Conservation (phyloP, 2,888 invertebrate genomes). For the Cepaea hortensis region DNA sequence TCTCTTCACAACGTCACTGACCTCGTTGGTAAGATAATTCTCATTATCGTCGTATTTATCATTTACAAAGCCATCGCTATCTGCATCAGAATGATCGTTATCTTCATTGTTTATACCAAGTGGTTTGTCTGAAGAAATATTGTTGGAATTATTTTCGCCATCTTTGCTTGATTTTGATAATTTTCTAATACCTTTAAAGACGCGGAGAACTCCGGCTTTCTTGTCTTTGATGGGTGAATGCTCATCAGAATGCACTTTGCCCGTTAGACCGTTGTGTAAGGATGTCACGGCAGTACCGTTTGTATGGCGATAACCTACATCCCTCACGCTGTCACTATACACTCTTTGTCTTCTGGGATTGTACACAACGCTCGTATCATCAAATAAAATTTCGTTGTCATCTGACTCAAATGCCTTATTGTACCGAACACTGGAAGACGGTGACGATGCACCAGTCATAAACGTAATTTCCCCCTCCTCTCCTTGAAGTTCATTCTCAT, state of each 20-base stretch:
- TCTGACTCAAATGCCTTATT: not conserved
- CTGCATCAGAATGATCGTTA: constrained; percentile 28
- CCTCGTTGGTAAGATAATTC: not conserved
- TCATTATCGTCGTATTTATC: constrained; percentile 14
- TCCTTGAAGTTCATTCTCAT: not conserved
- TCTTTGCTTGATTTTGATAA: not conserved
- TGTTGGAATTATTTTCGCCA: not conserved
- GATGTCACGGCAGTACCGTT: not conserved
- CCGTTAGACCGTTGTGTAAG: not conserved
- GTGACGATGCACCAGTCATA: not conserved
- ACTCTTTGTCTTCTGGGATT: not conserved
- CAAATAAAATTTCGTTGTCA: not conserved
- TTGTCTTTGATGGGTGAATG: not conserved
- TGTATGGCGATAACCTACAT: not conserved
- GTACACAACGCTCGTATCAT: not conserved
- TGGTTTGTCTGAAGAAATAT: not conserved
- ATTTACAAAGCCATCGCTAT: constrained; percentile 41
- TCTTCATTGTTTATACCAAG: not conserved
- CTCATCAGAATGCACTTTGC: not conserved
- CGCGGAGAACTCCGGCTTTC: not conserved
- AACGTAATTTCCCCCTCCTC: not conserved
- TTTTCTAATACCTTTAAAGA: not conserved
- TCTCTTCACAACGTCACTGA: not conserved
- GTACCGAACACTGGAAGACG: not conserved
- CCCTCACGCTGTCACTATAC: not conserved